Base-by-base conservation (phyloP, 2,797 vertebrate species). In the Apodemus agrarius region DNA sequence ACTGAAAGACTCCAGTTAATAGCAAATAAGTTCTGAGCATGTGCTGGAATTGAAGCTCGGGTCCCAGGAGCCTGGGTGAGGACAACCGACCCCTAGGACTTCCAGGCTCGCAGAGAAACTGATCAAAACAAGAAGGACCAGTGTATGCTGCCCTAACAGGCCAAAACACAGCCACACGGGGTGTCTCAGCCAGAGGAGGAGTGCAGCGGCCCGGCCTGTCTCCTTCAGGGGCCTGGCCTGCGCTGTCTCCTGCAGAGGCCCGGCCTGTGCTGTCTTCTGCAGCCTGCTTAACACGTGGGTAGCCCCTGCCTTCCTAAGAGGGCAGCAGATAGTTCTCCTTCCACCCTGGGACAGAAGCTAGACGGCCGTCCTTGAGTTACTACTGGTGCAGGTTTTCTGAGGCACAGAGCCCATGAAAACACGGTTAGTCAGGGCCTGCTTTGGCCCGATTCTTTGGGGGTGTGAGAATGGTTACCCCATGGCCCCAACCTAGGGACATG, bases 101-200 rank as follows among this genome's bases (percentile, higher is more conserved):
- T 94, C 80, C 49, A 96, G 80, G 26, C 57, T 92, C 59, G 7
- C 17, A 90, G 93, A 95, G 81, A 97, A 90, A 74, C 96, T 85
- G 72, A 93, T 95, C 95, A 94, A 90, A 92, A 93, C 95, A 80
- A 90, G 97, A 93, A 96, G 82, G 94, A 72, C 96, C 92, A 83
- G 96, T 96, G 94, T 90, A 74, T 74, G 84, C 93, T 95, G 86
- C 83, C 76, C 63, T 31, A 88, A 96, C 97, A 97, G 97, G 96
- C 97, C 43, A 76, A 49, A 81, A 84, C 96, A 92, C 49, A 96
- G 75, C 83, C 59, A 76, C 8, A 19, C 31, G 7, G 4, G 67
- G 75, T 86, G 91, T 78, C 89, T 43, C 22, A 6, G n/a, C 79
- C 9, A 1, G 69, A 76, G 84, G 90, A 54, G 94, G 96, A 97